Evolutionary conservation across 2,113 vertebrate genomes (phyloP).

Genomic region (Budorcas taxicolor): DNA sequence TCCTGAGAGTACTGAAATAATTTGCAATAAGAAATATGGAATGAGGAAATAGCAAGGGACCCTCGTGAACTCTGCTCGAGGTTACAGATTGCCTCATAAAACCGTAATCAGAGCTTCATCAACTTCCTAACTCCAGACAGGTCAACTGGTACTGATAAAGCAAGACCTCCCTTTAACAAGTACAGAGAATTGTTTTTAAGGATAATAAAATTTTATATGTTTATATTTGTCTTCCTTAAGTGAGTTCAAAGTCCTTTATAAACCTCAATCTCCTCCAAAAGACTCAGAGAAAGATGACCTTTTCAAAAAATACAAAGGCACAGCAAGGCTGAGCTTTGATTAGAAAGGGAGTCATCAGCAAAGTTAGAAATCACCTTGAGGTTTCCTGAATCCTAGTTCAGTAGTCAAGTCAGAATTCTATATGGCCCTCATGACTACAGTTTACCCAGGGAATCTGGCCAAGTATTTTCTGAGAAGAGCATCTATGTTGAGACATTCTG

Average conservation of each 20-base stretch:
- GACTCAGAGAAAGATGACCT: background rate
- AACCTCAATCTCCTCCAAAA: background rate
- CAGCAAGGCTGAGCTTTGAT: background rate
- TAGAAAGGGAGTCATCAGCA: background rate
- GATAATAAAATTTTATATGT: conserved; percentile 44
- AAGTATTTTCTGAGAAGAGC: background rate
- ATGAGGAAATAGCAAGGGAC: conserved; percentile 59
- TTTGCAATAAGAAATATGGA: conserved; percentile 61
- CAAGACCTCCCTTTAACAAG: background rate
- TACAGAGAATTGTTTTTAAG: conserved; percentile 17
- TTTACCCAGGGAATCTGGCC: background rate
- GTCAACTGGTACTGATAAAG: background rate
- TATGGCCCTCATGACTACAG: background rate
- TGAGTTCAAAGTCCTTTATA: background rate
- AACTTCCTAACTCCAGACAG: conserved; percentile 1
- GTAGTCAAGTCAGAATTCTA: background rate
- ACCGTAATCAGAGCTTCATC: conserved; percentile 58
- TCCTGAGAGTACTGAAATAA: conserved; percentile 58
- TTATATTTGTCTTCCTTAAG: conserved; percentile 37
- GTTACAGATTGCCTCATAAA: conserved; percentile 68
- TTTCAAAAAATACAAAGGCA: background rate
- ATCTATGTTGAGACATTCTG: background rate
- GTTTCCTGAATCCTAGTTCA: background rate
- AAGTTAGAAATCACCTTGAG: background rate
- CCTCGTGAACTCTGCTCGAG: conserved; percentile 45